Conservation (phyloP, 2,888 invertebrate species). For the Microdon myrmicae region DNA sequence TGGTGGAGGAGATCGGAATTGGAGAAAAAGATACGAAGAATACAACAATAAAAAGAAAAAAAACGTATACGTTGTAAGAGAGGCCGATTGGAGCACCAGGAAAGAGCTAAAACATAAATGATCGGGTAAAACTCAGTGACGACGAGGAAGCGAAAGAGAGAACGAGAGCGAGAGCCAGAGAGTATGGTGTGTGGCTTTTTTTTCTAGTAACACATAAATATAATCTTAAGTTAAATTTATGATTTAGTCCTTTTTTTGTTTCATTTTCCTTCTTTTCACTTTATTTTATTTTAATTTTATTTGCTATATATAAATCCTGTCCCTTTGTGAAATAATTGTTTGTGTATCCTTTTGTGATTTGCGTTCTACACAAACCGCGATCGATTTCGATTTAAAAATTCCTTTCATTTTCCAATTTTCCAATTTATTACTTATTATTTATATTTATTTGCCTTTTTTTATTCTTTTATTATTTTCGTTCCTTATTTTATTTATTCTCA, state of each 20-base stretch:
- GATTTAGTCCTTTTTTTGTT: slow-evolving; percentile 8
- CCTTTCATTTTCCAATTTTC: too few species aligned
- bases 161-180: slow-evolving; percentile 38
- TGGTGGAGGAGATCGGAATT: slow-evolving; percentile 14
- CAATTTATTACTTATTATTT: too few species aligned
- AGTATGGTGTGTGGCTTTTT: slow-evolving; percentile 52
- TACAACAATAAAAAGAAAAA: too few species aligned
- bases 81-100: slow-evolving; percentile 42
- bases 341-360: too few species aligned
- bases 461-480: too few species aligned
- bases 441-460: too few species aligned
- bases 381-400: too few species aligned
- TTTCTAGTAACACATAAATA: slow-evolving; percentile 27
- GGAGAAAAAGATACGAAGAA: slow-evolving; percentile 12
- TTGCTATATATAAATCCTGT: too few species aligned
- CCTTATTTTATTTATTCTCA: slow-evolving; percentile 12
- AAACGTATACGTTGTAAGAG: background rate
- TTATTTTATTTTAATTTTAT: slow-evolving; percentile 5
- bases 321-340: too few species aligned
- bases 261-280: slow-evolving; percentile 14
- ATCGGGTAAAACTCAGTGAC: slow-evolving; percentile 9
- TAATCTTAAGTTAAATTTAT: slow-evolving; percentile 16
- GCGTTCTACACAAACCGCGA: too few species aligned
- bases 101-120: slow-evolving; percentile 34
- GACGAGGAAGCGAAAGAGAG: slow-evolving; percentile 10